These are phyloP conservation scores for Conistra vaccinii DNA, from an alignment of 2,888 invertebrate species.

Conservation along the genomic window DNA sequence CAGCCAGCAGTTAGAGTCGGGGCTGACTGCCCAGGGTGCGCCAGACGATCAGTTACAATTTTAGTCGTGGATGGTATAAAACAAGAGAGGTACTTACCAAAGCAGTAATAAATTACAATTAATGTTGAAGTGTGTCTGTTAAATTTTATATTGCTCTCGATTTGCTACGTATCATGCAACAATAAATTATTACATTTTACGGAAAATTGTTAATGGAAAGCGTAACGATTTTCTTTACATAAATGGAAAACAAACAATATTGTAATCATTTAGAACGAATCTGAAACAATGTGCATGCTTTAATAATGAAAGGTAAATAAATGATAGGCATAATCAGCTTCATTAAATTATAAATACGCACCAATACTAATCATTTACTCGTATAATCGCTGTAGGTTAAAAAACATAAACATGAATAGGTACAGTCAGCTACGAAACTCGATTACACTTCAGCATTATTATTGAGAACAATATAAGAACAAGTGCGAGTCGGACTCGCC, in stretches of 20 bases:
- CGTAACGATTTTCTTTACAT: too few species aligned
- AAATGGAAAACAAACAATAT: background rate
- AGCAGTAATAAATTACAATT: background rate
- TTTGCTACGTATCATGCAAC: slow-evolving; percentile 8
- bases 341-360: background rate
- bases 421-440: background rate
- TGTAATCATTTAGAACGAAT: background rate
- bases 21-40: background rate
- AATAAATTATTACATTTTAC: background rate
- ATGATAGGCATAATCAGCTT: background rate
- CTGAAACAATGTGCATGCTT: background rate
- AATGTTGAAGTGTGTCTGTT: background rate
- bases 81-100: slow-evolving; percentile 5
- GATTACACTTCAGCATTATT: background rate
- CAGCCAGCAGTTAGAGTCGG: background rate
- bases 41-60: background rate
- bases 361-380: background rate
- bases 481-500: too few species aligned
- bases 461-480: background rate
- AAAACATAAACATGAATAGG: too few species aligned
- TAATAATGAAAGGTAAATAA: background rate
- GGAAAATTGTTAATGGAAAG: background rate
- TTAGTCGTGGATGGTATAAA: background rate
- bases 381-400: too few species aligned
- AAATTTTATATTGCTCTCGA: slow-evolving; percentile 13